Percentiles rank a stretch among this genome's conserved stretches.
These are phyloP conservation scores for Cetonia aurata DNA, from an alignment of 2,888 invertebrate genomes.

Conservation along the genomic window DNA sequence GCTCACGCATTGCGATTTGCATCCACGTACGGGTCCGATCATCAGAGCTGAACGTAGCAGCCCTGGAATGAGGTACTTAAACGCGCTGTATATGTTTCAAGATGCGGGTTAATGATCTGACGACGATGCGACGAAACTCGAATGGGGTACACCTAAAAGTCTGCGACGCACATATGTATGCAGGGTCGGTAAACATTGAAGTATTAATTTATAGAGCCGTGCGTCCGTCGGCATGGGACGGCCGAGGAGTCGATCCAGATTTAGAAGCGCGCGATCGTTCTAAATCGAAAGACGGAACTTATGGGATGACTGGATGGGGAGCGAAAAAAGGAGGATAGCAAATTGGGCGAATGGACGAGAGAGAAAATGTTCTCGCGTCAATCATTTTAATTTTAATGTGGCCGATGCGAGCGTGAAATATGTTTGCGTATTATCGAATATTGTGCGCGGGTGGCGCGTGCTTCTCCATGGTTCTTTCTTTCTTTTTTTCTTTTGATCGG, in stretches of 20 bases:
- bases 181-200: conserved; percentile 30
- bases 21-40: neutral
- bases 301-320: neutral
- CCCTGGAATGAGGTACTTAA: conserved; percentile 12
- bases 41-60: conserved; percentile 1
- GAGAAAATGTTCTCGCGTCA: neutral
- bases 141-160: neutral
- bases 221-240: neutral
- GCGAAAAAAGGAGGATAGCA: conserved; percentile 5
- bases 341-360: neutral
- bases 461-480: no score
- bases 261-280: conserved; percentile 6
- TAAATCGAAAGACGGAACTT: no score
- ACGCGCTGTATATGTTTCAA: neutral
- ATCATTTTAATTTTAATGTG: neutral
- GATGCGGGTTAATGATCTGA: conserved; percentile 18
- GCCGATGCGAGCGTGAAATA: neutral
- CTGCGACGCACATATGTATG: conserved; percentile 27
- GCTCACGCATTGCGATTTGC: no score
- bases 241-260: conserved; percentile 8
- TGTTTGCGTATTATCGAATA: no score
- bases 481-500: no score
- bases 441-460: no score
- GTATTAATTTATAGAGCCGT: conserved; percentile 31
- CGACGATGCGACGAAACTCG: neutral